These are phyloP conservation scores for Phalloptychus januarius DNA, from an alignment of 2,797 vertebrate species.

Conservation along the genomic window DNA sequence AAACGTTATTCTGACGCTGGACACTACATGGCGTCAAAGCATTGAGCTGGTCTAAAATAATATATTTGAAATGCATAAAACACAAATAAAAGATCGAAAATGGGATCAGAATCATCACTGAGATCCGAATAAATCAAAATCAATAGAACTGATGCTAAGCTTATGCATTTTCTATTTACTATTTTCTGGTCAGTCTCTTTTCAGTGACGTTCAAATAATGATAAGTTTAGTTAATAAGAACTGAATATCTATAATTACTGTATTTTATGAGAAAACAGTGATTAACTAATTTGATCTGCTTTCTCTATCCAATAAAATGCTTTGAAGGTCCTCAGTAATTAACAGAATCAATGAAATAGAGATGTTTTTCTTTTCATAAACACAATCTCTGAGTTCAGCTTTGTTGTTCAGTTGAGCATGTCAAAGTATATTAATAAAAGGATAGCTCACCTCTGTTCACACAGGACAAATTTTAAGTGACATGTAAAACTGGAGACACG, in stretches of 20 bases:
- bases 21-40: not conserved
- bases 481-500: not conserved
- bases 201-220: not conserved
- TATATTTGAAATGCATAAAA: not conserved
- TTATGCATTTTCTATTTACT: not conserved
- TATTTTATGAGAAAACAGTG: not conserved
- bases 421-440: not conserved
- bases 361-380: not conserved
- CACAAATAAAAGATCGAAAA: not conserved
- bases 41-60: constrained; percentile 7
- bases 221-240: not conserved
- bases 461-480: not conserved
- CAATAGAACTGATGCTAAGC: not conserved
- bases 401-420: not conserved
- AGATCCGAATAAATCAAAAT: not conserved
- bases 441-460: not conserved
- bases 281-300: not conserved
- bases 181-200: not conserved
- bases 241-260: not conserved
- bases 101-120: not conserved
- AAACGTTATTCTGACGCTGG: not conserved
- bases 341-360: not conserved
- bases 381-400: not conserved
- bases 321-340: not conserved
- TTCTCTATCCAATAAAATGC: not conserved